phyloP scores from a whole-genome alignment of 2,113 vertebrate genomes.

The Eptesicus fuscus region DNA sequence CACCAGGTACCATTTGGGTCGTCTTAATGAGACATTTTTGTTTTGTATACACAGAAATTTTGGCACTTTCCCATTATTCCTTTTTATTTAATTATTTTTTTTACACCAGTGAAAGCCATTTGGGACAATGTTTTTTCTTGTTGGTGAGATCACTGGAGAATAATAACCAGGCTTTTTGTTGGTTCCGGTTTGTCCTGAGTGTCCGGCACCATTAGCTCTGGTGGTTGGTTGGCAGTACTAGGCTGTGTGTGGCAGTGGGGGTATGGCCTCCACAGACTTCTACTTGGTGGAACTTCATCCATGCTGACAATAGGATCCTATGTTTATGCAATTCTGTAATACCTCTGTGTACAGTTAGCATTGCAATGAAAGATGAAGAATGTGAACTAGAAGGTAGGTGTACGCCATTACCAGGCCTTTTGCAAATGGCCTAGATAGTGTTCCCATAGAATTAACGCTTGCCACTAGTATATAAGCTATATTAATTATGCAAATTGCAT shows the following conservation, averaged over 20 bases:
- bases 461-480: constrained; percentile 63
- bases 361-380: constrained; percentile 63
- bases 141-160: neutral
- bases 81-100: constrained; percentile 31
- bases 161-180: neutral
- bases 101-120: constrained; percentile 32
- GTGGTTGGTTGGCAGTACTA: constrained; percentile 63
- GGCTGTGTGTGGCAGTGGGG: constrained; percentile 68
- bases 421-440: constrained; percentile 65
- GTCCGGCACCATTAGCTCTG: constrained; percentile 65
- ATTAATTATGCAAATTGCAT: constrained; percentile 76
- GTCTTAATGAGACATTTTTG: constrained; percentile 30
- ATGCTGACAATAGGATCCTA: constrained; percentile 58
- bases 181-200: neutral
- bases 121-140: neutral
- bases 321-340: constrained; percentile 78
- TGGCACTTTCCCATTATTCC: constrained; percentile 60
- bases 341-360: constrained; percentile 74
- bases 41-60: constrained; percentile 66
- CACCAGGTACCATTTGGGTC: constrained; percentile 35
- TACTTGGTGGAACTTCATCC: constrained; percentile 15
- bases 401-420: constrained; percentile 61
- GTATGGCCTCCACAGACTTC: constrained; percentile 41
- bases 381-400: constrained; percentile 77
- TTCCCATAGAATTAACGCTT: constrained; percentile 67